Base-by-base conservation (phyloP, 2,888 invertebrate species). In the Tuta absoluta region DNA sequence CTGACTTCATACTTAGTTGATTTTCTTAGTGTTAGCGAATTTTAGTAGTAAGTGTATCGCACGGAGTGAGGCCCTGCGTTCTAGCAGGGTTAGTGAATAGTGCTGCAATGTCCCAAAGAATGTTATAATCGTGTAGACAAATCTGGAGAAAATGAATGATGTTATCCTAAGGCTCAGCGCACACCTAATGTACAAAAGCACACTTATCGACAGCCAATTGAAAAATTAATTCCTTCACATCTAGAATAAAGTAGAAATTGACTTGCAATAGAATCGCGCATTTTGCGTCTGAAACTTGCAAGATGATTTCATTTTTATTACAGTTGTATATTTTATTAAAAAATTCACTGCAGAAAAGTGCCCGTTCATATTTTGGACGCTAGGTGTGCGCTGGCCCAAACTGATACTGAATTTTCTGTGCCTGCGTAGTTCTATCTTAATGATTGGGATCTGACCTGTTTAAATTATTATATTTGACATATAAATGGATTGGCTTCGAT, bases 31-130 rank as follows among this genome's bases (percentile, higher is more conserved):
- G 77, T 73, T 91, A 90, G 90, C 80, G 72, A 89, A 88, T 87
- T 85, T 73, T 90, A 88, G 87, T 73, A 71, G 66, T 87, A 87
- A 84, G 84, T 75, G 69, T 76, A 81, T 78, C 82, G 90, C 90
- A 89, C 89, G 86, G 85, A 84, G 73, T 81, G 88, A 76, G 88
- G 77, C 80, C 83, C 86, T 90, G 82, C 85, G 90, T 91, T 91
- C 89, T 90, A 91, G 90, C 83, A 90, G 86, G 82, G 87, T 79
- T 85, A 73, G 81, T 75, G 85, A 81, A 80, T 72, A 85, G 89
- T 90, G 89, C 88, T 85, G 87, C 81, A 79, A 78, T 81, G 89
- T 89, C 87, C 91, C 90, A 91, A 91, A 91, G 90, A 91, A 88
- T 84, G 90, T 86, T 84, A 79, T 83, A 83, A 80, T 84, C 77